These are phyloP conservation scores for Melanocharis versteri DNA, from an alignment of 2,113 vertebrate genomes.

Conservation along the genomic window DNA sequence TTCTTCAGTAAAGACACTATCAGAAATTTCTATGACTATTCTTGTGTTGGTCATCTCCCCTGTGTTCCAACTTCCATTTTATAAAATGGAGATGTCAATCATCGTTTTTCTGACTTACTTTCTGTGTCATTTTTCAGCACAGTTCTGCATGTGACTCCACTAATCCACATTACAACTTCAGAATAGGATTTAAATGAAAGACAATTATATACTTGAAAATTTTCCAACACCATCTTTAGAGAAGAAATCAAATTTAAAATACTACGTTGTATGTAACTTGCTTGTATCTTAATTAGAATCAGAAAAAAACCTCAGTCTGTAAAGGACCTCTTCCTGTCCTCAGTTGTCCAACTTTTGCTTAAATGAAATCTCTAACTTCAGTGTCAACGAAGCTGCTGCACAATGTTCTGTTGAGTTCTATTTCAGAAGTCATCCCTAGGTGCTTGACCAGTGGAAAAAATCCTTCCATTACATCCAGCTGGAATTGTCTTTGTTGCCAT, in stretches of 20 bases:
- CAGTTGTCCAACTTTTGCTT: background rate
- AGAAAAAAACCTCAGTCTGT: background rate
- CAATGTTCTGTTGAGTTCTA: background rate
- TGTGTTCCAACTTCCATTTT: background rate
- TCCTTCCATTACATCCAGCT: background rate
- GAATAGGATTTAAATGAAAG: background rate
- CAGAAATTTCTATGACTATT: background rate
- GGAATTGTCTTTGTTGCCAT: background rate
- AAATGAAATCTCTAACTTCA: background rate
- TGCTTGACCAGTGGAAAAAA: background rate
- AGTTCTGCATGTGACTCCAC: background rate
- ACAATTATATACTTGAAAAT: background rate
- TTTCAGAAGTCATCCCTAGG: background rate
- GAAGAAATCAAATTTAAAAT: background rate
- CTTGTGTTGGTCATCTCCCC: background rate
- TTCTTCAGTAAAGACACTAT: background rate
- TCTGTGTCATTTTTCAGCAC: background rate
- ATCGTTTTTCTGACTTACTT: background rate
- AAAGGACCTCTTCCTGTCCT: background rate
- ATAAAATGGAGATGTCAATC: background rate
- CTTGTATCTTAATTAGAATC: background rate
- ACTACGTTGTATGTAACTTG: background rate
- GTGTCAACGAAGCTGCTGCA: background rate
- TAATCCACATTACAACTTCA: background rate
- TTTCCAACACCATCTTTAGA: background rate